These are phyloP conservation scores for Cryptoprocta ferox DNA, from an alignment of 2,797 vertebrate genomes.

Conservation along the genomic window DNA sequence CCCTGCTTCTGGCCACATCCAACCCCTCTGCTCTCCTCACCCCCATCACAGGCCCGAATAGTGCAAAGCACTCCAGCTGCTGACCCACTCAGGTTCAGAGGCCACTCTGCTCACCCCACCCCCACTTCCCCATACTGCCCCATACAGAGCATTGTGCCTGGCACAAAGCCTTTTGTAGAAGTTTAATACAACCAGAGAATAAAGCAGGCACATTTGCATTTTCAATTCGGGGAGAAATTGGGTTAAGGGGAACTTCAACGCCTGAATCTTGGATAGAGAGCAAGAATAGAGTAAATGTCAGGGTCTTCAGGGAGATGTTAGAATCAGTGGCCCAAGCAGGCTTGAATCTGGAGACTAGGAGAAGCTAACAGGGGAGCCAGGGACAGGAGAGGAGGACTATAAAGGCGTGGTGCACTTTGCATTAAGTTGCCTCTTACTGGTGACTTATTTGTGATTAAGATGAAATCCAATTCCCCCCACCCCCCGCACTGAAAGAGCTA, in stretches of 20 bases:
- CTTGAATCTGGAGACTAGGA: slow-evolving; percentile 1
- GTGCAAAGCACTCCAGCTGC: background rate
- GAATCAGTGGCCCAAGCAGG: slow-evolving; percentile 10
- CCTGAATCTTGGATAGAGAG: slow-evolving; percentile 39
- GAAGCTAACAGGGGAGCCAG: background rate
- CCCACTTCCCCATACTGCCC: background rate
- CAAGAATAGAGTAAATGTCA: slow-evolving; percentile 44
- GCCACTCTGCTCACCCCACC: background rate
- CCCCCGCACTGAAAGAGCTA: background rate
- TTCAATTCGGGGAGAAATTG: slow-evolving; percentile 64
- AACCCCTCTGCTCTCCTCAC: background rate
- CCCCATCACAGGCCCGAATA: background rate
- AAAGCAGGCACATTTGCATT: slow-evolving; percentile 67
- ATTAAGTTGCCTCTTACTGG: background rate
- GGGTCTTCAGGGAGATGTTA: slow-evolving; percentile 21
- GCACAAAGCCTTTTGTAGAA: slow-evolving; percentile 63
- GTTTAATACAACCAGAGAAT: slow-evolving; percentile 58
- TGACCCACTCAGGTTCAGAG: background rate
- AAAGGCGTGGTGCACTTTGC: background rate
- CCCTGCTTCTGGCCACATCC: background rate
- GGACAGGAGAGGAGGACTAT: background rate
- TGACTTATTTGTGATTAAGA: slow-evolving; percentile 50
- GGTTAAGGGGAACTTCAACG: slow-evolving; percentile 57
- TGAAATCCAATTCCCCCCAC: background rate
- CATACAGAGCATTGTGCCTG: background rate